Conservation (phyloP, 1,140 invertebrate species). For the Steinernema khuongi region DNA sequence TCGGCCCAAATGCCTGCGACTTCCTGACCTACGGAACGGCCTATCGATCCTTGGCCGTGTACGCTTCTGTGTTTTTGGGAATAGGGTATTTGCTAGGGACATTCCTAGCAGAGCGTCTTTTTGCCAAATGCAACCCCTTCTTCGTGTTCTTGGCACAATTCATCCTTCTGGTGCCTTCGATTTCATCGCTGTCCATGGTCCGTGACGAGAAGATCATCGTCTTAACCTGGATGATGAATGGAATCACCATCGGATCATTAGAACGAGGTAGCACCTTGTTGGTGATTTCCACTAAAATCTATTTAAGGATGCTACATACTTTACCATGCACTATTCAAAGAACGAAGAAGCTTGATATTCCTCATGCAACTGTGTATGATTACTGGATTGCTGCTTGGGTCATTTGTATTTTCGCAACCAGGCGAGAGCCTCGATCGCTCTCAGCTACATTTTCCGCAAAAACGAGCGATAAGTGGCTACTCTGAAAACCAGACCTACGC, state of each 20-base stretch:
- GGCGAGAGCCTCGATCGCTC: neutral
- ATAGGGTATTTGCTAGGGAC: neutral
- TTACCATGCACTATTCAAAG: neutral
- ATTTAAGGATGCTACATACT: neutral
- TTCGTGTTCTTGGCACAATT: neutral
- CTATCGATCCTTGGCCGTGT: neutral
- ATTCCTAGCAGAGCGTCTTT: neutral
- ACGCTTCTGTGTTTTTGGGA: neutral
- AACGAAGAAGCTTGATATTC: neutral
- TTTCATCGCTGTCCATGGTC: neutral
- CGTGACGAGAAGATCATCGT: neutral
- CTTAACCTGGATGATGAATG: neutral
- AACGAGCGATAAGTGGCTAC: neutral
- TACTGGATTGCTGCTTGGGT: neutral
- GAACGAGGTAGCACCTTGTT: neutral
- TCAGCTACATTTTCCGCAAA: neutral
- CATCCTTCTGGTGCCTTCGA: neutral
- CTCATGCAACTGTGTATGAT: neutral
- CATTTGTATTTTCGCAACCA: neutral
- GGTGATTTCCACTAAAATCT: neutral
- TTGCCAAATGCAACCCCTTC: neutral
- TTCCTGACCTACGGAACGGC: neutral
- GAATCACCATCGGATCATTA: neutral
- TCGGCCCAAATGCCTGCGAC: constrained; percentile 2
- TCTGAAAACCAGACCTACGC: neutral